Percentiles rank a stretch among this genome's conserved stretches.
phyloP scores from a whole-genome alignment of 2,888 invertebrate species.

The Acleris literana region DNA sequence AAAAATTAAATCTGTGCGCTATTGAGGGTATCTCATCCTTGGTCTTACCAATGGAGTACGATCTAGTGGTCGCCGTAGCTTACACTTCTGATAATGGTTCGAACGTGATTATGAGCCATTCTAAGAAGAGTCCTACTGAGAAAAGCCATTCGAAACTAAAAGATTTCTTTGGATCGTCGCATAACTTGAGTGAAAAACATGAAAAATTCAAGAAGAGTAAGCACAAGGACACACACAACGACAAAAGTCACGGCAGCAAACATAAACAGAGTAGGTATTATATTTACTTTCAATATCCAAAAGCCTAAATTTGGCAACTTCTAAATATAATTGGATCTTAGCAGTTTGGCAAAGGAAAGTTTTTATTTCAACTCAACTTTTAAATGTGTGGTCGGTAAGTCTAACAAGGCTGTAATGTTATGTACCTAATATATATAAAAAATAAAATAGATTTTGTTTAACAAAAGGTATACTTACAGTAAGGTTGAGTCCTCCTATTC shows the following conservation, averaged over 20 bases:
- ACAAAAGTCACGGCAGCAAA: slow-evolving; percentile 17
- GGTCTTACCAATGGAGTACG: slow-evolving; percentile 42
- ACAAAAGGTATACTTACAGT: too few species aligned
- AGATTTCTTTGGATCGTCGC: slow-evolving; percentile 40
- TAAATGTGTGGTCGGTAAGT: too few species aligned
- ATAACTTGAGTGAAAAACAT: slow-evolving; percentile 29
- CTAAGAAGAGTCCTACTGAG: slow-evolving; percentile 62
- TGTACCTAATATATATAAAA: too few species aligned
- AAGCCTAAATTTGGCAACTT: background rate
- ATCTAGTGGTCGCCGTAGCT: slow-evolving; percentile 28
- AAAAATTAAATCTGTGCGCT: too few species aligned
- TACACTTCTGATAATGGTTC: slow-evolving; percentile 27
- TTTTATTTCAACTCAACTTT: too few species aligned
- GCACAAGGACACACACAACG: slow-evolving; percentile 8
- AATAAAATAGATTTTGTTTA: too few species aligned
- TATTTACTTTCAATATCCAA: too few species aligned
- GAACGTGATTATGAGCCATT: slow-evolving; percentile 40
- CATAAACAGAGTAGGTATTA: slow-evolving; percentile 20
- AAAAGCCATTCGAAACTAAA: slow-evolving; percentile 52
- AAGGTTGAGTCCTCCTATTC: too few species aligned
- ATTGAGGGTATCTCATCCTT: background rate
- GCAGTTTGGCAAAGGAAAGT: too few species aligned
- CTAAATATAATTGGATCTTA: too few species aligned
- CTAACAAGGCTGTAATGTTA: too few species aligned
- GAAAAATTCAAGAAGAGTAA: slow-evolving; percentile 24